A percentile compares a stretch with the other conserved stretches of the same genome.
These are phyloP conservation scores for Eutolmus rufibarbis DNA, from an alignment of 2,888 invertebrate genomes.

Conservation along the genomic window DNA sequence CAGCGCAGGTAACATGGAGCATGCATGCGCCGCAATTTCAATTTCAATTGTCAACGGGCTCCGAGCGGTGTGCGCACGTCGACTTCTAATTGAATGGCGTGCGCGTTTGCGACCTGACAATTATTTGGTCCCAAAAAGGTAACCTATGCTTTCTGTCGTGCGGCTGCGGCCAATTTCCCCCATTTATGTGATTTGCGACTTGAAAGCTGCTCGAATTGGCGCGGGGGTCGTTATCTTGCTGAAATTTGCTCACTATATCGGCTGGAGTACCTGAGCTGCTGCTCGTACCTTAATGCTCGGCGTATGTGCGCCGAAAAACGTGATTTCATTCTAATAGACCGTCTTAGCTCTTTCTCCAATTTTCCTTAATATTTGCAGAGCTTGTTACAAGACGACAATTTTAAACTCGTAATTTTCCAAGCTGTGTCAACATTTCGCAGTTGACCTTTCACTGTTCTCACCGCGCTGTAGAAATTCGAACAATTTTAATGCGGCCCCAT, in stretches of 20 bases:
- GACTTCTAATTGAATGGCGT: constrained; percentile 11
- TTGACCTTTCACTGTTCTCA: background rate
- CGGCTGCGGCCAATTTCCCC: background rate
- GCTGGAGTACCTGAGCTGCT: background rate
- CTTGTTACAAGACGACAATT: background rate
- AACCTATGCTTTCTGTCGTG: background rate
- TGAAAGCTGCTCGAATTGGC: background rate
- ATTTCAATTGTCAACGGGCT: background rate
- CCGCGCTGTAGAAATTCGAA: background rate
- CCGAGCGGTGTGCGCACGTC: background rate
- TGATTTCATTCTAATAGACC: background rate
- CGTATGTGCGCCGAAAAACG: background rate
- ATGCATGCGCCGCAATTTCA: constrained; percentile 16
- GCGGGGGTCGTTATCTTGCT: background rate
- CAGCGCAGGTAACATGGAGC: background rate
- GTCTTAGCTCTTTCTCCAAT: background rate
- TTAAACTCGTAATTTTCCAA: background rate
- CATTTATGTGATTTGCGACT: background rate
- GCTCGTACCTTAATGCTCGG: background rate
- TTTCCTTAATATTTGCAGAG: background rate
- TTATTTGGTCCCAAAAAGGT: constrained; percentile 23
- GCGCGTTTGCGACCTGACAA: background rate
- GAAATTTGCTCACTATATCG: background rate
- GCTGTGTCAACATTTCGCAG: background rate
- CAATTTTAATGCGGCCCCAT: background rate